phyloP scores from a whole-genome alignment of 2,888 invertebrate genomes.

The Brachypterus glaber region DNA sequence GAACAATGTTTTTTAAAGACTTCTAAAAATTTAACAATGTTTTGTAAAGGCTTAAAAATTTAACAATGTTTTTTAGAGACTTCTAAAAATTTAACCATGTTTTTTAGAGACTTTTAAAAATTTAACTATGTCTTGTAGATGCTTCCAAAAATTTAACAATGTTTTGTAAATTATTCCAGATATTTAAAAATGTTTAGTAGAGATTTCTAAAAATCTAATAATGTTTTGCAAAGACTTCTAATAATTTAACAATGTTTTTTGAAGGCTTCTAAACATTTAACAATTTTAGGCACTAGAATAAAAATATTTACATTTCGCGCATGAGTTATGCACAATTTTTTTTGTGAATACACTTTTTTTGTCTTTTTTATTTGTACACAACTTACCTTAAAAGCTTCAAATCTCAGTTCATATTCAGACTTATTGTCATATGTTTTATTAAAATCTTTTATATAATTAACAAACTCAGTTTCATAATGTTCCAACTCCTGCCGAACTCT shows the following conservation, averaged over 20 bases:
- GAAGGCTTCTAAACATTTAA: too few relatives aligned
- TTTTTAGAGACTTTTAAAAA: too few relatives aligned
- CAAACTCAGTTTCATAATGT: constrained; percentile 36
- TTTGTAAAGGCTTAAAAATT: neutral
- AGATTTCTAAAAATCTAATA: constrained; percentile 11
- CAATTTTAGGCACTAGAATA: too few relatives aligned
- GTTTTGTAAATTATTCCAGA: neutral
- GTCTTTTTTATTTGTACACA: too few relatives aligned
- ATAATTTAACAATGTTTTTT: too few relatives aligned
- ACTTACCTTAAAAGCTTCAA: constrained; percentile 32
- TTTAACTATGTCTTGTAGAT: too few relatives aligned
- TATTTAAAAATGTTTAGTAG: constrained; percentile 1
- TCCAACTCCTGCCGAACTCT: constrained; percentile 36
- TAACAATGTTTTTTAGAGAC: constrained; percentile 6
- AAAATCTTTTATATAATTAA: constrained; percentile 41
- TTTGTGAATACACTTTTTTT: too few relatives aligned
- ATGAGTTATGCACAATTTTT: too few relatives aligned
- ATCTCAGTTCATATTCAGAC: constrained; percentile 30
- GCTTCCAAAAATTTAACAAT: neutral
- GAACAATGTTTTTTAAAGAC: constrained; percentile 42
- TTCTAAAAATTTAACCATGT: constrained; percentile 9
- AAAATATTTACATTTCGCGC: too few relatives aligned
- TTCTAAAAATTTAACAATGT: constrained; percentile 33
- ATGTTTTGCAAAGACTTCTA: too few relatives aligned
- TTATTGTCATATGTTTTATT: constrained; percentile 45